These are phyloP conservation scores for Oxystoma pomonae DNA, from an alignment of 2,888 invertebrate genomes.

Conservation along the genomic window DNA sequence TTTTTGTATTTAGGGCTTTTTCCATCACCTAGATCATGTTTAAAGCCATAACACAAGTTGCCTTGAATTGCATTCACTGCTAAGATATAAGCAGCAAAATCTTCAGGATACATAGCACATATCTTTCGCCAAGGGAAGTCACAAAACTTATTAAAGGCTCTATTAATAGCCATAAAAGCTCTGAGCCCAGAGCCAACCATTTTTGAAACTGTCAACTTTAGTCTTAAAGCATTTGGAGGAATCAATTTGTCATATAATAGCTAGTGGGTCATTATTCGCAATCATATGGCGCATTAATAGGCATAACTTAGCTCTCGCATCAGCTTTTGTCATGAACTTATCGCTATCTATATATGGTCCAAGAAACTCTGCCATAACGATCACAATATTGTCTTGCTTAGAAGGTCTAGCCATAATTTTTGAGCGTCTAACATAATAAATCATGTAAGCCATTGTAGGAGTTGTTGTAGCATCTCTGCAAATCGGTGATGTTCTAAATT, in stretches of 20 bases:
- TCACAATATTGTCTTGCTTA: not conserved
- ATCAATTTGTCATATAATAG: not conserved
- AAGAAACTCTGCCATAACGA: not conserved
- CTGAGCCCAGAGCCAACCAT: not conserved
- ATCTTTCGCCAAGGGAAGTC: not conserved
- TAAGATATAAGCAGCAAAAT: not conserved
- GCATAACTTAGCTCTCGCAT: not conserved
- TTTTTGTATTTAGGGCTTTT: not conserved
- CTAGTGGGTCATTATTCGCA: not conserved
- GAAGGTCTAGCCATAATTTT: not conserved
- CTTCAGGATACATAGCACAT: not conserved
- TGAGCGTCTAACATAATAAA: not conserved
- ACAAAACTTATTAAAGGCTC: not conserved
- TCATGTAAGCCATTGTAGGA: not conserved
- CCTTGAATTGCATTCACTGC: not conserved
- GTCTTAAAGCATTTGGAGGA: not conserved
- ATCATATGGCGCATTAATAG: too few species aligned
- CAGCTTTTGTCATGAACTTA: not conserved
- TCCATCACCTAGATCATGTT: not conserved
- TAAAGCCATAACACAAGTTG: not conserved
- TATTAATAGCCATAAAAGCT: not conserved
- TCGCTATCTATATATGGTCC: not conserved
- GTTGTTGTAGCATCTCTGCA: too few species aligned
- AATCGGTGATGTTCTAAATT: too few species aligned
- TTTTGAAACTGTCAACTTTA: not conserved